These are phyloP conservation scores for Anguilla japonica DNA, from an alignment of 2,113 vertebrate species.

Conservation along the genomic window DNA sequence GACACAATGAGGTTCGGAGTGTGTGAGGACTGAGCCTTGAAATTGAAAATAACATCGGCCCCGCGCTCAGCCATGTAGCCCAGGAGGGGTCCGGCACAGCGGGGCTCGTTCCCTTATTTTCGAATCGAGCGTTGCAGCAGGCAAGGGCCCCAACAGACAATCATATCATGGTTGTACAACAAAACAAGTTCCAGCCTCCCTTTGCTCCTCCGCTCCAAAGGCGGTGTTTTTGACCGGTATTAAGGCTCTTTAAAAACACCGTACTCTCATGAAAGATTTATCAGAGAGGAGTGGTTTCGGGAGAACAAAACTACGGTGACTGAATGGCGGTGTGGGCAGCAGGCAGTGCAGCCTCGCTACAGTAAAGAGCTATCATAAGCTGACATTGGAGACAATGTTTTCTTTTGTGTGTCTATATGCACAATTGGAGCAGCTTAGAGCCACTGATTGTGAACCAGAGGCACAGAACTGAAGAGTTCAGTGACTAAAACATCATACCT, in stretches of 20 bases:
- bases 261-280: constrained; percentile 65
- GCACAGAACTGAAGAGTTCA: not conserved
- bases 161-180: constrained; percentile 57
- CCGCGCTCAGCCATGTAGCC: constrained; percentile 13
- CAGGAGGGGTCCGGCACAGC: constrained; percentile 18
- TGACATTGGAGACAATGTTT: not conserved
- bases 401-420: not conserved
- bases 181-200: constrained; percentile 21
- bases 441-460: not conserved
- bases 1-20: constrained; percentile 55
- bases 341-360: constrained; percentile 36
- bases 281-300: constrained; percentile 44
- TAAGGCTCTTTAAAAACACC: constrained; percentile 61
- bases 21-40: constrained; percentile 57
- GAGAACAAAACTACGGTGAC: constrained; percentile 18
- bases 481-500: not conserved
- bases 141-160: constrained; percentile 27
- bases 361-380: not conserved
- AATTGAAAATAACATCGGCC: constrained; percentile 60
- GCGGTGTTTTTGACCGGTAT: constrained; percentile 38
- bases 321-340: constrained; percentile 21
- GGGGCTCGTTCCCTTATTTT: not conserved
- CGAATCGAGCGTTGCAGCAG: not conserved
- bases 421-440: not conserved
- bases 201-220: constrained; percentile 25